Percentiles rank a stretch among this genome's conserved stretches.
Conservation (phyloP, 64 coral and sea anemone species). For the Stichodactyla helianthus region DNA sequence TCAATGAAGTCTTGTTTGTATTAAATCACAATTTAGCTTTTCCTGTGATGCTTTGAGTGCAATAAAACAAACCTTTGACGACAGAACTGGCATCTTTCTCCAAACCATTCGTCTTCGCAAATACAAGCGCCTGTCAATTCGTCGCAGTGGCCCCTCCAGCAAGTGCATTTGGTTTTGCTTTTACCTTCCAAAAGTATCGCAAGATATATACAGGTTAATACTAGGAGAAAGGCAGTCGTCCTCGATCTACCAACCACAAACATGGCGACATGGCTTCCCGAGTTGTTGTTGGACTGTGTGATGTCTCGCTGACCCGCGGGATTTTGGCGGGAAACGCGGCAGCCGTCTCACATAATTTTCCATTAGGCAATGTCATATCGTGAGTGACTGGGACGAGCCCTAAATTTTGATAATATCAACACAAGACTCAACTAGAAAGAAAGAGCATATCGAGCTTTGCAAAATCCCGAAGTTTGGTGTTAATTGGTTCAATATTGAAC, state of each 20-base stretch:
- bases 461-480: no score
- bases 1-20: not conserved
- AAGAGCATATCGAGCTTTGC: no score
- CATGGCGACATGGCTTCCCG: conserved; percentile 26
- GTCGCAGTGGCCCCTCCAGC: not conserved
- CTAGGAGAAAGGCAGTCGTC: not conserved
- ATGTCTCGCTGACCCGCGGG: conserved; percentile 9
- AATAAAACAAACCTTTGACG: not conserved
- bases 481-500: no score
- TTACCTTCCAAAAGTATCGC: not conserved
- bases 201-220: not conserved
- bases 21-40: not conserved
- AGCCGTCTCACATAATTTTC: not conserved
- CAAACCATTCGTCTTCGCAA: conserved; percentile 3
- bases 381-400: no score
- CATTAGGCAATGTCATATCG: no score
- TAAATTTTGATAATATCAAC: no score
- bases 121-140: not conserved
- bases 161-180: conserved; percentile 4
- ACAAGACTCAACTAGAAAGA: no score
- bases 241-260: conserved; percentile 21
- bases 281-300: not conserved
- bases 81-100: not conserved
- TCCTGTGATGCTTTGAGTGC: not conserved
- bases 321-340: not conserved